Evolutionary conservation across 2,888 invertebrate genomes (phyloP), one percentile per base, ranked within the genome.

Genomic region (Oconnorella tubifera): DNA sequence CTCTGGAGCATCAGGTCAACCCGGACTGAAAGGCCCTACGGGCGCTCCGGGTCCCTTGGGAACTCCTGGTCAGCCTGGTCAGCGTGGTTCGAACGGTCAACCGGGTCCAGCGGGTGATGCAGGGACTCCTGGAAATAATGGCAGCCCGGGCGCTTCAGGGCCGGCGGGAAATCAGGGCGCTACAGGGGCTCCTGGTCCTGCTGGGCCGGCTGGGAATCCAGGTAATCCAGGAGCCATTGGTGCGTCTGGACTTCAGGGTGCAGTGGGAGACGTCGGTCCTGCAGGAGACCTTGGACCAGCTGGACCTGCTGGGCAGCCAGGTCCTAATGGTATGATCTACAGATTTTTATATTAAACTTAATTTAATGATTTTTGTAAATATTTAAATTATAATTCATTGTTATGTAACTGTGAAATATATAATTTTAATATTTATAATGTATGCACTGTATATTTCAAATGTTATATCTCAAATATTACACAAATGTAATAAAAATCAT

Each of bases 81-180:
- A 6, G 25, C 25, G 4, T 6, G 53, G 53, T 19, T 23, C 25
- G 10, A 61, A 64, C 3, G 73, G 77, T 29, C 32, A 40, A 14
- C 28, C 56, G 33, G 69, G 69, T 33, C 53, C 58, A 27, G 4
- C 53, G 6, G 40, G 40, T 10, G 40, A 14, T 10, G 40, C 40
- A 19, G 40, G 40, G 40, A 14, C 40, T 6, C 10, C 53, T 51
- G 55, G 53, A 10, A 2, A 32, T 33, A 14, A 27, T 1, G 62
- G 56, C 23, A 33, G 31, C 28, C 25, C 40, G 28, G 56, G 53
- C 23, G 25, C 53, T 23, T 25, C 53, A 10, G 53, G 53, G 25
- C 4, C 53, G 71, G 62, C 48, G 27, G 65, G 48, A 59, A 40
- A 40, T 33, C 53, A 50, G 14, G 69, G 71, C 31, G 61, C 65